These are phyloP conservation scores for Aegithalos caudatus DNA, from an alignment of 2,113 vertebrate species.

Conservation along the genomic window DNA sequence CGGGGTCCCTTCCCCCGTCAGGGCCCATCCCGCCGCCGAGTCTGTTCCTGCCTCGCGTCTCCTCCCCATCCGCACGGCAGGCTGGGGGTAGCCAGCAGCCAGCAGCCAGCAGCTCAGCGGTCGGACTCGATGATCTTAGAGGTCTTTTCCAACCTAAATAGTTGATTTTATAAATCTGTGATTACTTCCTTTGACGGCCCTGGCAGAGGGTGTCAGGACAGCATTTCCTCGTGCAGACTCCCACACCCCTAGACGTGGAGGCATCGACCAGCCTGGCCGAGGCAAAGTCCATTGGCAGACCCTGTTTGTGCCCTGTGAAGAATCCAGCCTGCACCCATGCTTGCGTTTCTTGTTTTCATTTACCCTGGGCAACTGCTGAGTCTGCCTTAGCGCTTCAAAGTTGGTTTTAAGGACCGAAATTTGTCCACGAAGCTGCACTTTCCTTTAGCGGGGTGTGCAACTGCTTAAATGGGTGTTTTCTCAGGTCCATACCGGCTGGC, in stretches of 20 bases:
- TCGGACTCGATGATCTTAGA: not conserved
- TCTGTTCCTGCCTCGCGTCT: not conserved
- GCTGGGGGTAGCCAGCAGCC: not conserved
- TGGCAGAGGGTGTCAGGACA: not conserved
- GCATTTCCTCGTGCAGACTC: not conserved
- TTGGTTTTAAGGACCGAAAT: not conserved
- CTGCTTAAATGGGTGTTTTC: not conserved
- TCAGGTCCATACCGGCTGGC: fast-evolving
- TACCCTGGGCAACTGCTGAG: not conserved
- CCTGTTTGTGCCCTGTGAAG: not conserved
- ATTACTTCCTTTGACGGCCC: not conserved
- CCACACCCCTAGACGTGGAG: fast-evolving
- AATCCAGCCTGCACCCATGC: no score
- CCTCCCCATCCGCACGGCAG: not conserved
- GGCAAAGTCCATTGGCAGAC: not conserved
- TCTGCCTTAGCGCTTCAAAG: not conserved
- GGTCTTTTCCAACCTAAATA: not conserved
- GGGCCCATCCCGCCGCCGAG: fast-evolving
- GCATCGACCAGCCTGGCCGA: not conserved
- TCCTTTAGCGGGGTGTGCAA: fast-evolving
- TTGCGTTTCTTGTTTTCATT: not conserved
- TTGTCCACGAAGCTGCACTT: not conserved
- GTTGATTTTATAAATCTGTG: no score
- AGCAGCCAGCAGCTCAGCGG: not conserved
- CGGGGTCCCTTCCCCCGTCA: no score